Conservation (phyloP, 2,797 vertebrate species). For the Platyrinchus mystaceus region DNA sequence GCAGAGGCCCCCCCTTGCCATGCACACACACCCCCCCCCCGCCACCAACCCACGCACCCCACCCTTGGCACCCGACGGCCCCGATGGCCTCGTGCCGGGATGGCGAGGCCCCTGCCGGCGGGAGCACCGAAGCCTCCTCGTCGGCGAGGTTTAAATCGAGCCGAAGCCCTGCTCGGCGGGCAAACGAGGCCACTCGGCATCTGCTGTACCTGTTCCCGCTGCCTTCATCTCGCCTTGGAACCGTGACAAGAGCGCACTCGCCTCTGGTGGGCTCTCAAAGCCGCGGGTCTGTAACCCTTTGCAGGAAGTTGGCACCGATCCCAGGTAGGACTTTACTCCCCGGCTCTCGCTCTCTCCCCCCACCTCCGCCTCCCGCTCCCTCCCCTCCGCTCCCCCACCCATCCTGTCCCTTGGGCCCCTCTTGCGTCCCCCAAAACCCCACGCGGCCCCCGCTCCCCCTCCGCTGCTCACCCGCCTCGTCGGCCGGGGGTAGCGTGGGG, state of each 20-base stretch:
- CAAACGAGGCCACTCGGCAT: constrained; percentile 62
- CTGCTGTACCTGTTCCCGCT: constrained; percentile 71
- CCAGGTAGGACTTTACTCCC: constrained; percentile 74
- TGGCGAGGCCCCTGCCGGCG: not conserved
- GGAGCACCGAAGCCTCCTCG: not conserved
- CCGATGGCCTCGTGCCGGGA: not conserved
- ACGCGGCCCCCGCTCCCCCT: not conserved
- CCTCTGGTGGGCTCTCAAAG: constrained; percentile 70
- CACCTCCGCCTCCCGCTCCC: constrained; percentile 51
- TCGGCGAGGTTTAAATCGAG: constrained; percentile 21
- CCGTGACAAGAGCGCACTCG: constrained; percentile 69
- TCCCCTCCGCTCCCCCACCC: constrained; percentile 59
- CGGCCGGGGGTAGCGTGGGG: not conserved
- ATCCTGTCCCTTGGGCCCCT: constrained; percentile 55
- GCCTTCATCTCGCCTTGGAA: constrained; percentile 70
- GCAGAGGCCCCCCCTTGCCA: not conserved
- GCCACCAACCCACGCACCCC: not conserved
- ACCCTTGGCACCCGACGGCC: constrained; percentile 39
- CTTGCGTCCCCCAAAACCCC: constrained; percentile 8
- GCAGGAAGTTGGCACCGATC: constrained; percentile 75
- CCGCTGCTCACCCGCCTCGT: not conserved
- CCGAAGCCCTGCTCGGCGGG: constrained; percentile 45
- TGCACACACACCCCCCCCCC: not conserved
- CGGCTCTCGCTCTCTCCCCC: constrained; percentile 54
- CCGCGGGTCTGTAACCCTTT: constrained; percentile 71